phyloP scores from a whole-genome alignment of 2,113 vertebrate genomes.

The Panthera tigris region DNA sequence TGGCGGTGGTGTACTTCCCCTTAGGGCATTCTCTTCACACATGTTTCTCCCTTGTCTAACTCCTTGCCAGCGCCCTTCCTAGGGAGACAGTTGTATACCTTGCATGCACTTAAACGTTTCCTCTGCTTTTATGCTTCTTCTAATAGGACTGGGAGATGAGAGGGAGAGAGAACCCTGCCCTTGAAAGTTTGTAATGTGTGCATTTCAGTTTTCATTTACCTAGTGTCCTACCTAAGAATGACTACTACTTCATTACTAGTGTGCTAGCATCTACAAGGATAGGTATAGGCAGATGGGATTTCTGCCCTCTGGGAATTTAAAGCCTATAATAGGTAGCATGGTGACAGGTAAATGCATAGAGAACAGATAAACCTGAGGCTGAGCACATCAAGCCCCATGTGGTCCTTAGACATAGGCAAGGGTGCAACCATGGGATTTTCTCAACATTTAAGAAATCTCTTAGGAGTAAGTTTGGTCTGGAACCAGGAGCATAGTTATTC shows the following conservation, averaged over 20 bases:
- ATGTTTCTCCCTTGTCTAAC: neutral
- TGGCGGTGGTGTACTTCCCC: neutral
- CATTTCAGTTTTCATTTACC: neutral
- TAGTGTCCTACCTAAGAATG: neutral
- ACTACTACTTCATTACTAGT: neutral
- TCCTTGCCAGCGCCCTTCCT: neutral
- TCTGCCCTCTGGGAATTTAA: neutral
- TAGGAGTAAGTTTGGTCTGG: neutral
- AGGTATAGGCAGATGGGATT: neutral
- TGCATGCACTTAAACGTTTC: neutral
- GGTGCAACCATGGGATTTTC: neutral
- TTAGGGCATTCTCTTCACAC: neutral
- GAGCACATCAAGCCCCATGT: neutral
- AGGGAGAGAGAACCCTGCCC: neutral
- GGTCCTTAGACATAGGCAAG: neutral
- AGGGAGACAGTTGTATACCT: neutral
- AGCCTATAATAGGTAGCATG: neutral
- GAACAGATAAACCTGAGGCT: neutral
- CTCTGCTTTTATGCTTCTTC: neutral
- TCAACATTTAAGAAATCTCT: neutral
- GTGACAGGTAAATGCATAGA: neutral
- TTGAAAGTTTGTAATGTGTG: neutral
- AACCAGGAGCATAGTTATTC: neutral
- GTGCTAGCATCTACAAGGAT: neutral
- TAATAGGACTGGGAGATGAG: neutral